Evolutionary conservation across 2,113 vertebrate species (phyloP), one percentile per base, ranked within the genome.

Genomic region (Oncorhynchus tshawytscha): DNA sequence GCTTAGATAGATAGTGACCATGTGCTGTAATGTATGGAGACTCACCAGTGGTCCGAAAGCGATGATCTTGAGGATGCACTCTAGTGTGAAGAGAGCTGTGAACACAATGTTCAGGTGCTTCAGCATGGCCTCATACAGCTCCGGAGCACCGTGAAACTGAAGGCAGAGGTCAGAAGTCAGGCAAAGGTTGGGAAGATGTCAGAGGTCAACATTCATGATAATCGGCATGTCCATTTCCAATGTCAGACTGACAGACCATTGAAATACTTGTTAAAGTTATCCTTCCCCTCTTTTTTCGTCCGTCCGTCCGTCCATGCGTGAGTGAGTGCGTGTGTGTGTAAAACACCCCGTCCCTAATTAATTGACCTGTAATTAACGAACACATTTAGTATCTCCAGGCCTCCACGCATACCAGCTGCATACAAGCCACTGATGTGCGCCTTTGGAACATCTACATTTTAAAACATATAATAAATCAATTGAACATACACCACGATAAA

Each of bases 91-190:
- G 91, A 99, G 95, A 64, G 96, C 94, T 0, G 98, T 99, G 89
- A 99, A 99, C 79, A 98, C 88, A 74, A 99, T 95, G 86, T 99
- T 99, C 84, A 99, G 86, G 90, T 96, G 96, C 85, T 97, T 98
- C 90, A 99, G 80, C 96, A 98, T 98, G 74, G 95, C 90, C 87
- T 98, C 96, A 0, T 99, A 99, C 1, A 94, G 90, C 0, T 90
- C 89, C 0, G 98, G 95, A 18, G 97, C 97, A 0, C 90, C 94
- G 0, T 98, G 94, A 92, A 99, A 99, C 98, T 99, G 87, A 73
- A 71, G 72, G 72, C 11, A 64, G 20, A 81, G 72, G 29, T 39
- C 39, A 39, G 39, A 81, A 73, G 15, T 64, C 20, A 75, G 16
- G 3, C 51, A 22, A 8, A 54, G 5, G 5, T 67, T 3, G 76